A percentile compares a stretch with the other conserved stretches of the same genome.
Conservation (phyloP, 2,113 vertebrate species). For the Dolichallabes microphthalmus region DNA sequence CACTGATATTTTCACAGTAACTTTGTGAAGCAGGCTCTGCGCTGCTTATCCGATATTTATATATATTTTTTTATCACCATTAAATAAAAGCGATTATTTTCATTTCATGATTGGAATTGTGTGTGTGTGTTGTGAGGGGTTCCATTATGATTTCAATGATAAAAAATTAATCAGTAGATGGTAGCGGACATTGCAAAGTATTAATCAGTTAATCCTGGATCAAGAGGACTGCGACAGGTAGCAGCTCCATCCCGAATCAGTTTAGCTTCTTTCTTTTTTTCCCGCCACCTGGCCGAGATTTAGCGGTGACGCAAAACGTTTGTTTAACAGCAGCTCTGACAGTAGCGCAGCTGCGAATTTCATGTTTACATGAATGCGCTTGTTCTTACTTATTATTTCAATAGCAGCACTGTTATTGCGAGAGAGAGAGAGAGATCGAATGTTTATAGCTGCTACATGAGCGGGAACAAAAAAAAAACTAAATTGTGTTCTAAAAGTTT, state of each 20-base stretch:
- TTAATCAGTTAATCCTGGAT: conserved; percentile 79
- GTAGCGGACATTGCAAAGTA: conserved; percentile 66
- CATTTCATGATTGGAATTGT: conserved; percentile 78
- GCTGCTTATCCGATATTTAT: conserved; percentile 67
- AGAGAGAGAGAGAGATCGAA: too few species aligned
- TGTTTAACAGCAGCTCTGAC: background rate
- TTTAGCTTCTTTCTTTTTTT: conserved; percentile 51
- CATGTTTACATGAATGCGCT: background rate
- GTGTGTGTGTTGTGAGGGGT: conserved; percentile 12
- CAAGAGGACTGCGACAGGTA: conserved; percentile 66
- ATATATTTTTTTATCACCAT: conserved; percentile 72
- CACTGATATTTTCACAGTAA: background rate
- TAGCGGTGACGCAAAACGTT: background rate
- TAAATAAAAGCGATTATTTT: conserved; percentile 79
- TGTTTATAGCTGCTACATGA: background rate
- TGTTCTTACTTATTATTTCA: background rate
- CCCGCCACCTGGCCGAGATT: conserved; percentile 65
- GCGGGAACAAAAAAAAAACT: background rate
- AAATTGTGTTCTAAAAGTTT: background rate
- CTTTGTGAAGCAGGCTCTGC: conserved; percentile 1
- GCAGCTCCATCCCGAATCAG: conserved; percentile 60
- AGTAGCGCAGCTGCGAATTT: background rate
- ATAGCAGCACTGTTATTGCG: background rate
- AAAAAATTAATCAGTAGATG: conserved; percentile 79
- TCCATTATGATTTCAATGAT: conserved; percentile 69